A percentile compares a stretch with the other conserved stretches of the same genome.
phyloP scores from a whole-genome alignment of 2,888 invertebrate genomes.

The Volucella zonaria region DNA sequence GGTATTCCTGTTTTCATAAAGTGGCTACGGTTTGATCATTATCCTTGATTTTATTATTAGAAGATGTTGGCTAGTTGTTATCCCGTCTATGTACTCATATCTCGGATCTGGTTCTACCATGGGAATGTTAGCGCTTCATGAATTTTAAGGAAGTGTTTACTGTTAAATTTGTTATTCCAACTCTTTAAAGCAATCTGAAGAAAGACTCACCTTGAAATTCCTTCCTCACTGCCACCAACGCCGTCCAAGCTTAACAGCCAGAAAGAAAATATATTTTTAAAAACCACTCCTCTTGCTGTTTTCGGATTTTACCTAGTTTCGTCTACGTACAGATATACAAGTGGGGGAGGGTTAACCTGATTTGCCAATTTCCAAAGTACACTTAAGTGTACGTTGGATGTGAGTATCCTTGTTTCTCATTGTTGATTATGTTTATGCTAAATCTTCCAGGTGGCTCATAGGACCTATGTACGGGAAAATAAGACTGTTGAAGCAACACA shows the following conservation, averaged over 20 bases:
- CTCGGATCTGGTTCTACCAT: slow-evolving; percentile 26
- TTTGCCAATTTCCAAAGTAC: slow-evolving; percentile 29
- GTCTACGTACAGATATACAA: slow-evolving; percentile 17
- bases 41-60: slow-evolving; percentile 64
- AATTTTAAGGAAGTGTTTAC: slow-evolving; percentile 51
- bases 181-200: neutral
- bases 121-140: slow-evolving; percentile 52
- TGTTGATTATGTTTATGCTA: slow-evolving; percentile 35
- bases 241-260: slow-evolving; percentile 7
- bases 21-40: slow-evolving; percentile 42
- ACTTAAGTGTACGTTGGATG: slow-evolving; percentile 21
- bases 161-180: slow-evolving; percentile 31
- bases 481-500: no score
- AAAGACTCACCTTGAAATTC: neutral
- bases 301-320: neutral
- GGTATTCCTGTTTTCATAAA: slow-evolving; percentile 42
- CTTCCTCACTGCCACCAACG: slow-evolving; percentile 1
- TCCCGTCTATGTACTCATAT: slow-evolving; percentile 22
- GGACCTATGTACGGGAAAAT: no score
- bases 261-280: slow-evolving; percentile 7
- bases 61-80: slow-evolving; percentile 49
- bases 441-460: slow-evolving; percentile 1
- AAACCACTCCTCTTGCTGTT: neutral
- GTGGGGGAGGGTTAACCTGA: neutral
- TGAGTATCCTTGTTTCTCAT: slow-evolving; percentile 14